Evolutionary conservation across 2,797 vertebrate species (phyloP), one percentile per base, ranked within the genome.

Genomic region (Distichodus sexfasciatus): DNA sequence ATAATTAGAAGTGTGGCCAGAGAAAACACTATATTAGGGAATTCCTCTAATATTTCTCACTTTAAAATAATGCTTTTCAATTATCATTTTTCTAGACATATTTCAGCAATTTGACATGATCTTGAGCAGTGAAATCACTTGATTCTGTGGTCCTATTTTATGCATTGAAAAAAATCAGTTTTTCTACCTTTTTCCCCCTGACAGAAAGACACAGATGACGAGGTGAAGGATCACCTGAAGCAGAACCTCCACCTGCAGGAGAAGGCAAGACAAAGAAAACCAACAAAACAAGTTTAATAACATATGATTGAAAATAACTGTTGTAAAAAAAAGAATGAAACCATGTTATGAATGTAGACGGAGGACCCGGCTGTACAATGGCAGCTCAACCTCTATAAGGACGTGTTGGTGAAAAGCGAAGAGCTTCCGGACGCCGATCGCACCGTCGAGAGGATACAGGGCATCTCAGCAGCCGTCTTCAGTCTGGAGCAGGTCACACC

Each of bases 171-270:
- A 36, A 26, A 19, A 3, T 6, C 54, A 29, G 70, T 14, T 31
- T 69, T 4, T 67, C 35, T 78, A n/a, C 9, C 8, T 1, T 66
- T 69, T 69, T n/a, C n/a, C n/a, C n/a, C n/a, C n/a, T n/a, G n/a
- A 77, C 86, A 99, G 97, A 98, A 88, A 89, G 97, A 99, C 81
- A 98, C 95, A 10, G 97, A 99, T 63, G 96, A 98, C 12, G 97
- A 99, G 82, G 95, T 99, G 78, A 98, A 92, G 85, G 95, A 98
- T 46, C 90, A 98, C 57, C 68, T 99, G 76, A 90, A 90, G 54
- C 94, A 91, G 77, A 99, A 99, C 81, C 89, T 98, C 66, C 96
- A 99, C 80, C 89, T 98, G 67, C 95, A 94, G 71, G 96, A 97
- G 76, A 99, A 98, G 92, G 97, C 96, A 84, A 87, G 51, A 29